Conservation (phyloP, 1,140 invertebrate genomes). For the Drosophila seguyi region DNA sequence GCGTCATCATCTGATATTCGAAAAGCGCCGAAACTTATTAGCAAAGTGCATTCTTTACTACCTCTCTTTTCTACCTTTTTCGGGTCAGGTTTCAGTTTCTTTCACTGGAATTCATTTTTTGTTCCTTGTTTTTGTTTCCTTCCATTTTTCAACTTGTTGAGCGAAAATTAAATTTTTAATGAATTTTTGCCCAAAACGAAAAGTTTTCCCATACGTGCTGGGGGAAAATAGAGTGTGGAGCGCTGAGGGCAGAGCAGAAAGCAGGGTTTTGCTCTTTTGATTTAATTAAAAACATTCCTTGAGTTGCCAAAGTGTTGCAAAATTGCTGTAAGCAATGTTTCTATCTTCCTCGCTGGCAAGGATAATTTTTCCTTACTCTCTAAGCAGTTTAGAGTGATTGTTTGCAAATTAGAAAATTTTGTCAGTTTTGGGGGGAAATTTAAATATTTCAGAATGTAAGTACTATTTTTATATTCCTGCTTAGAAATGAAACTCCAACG, state of each 20-base stretch:
- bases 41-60: constrained; percentile 66
- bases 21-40: constrained; percentile 72
- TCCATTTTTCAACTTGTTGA: constrained; percentile 77
- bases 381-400: constrained; percentile 9
- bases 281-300: constrained; percentile 83
- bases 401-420: not conserved
- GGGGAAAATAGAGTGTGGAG: not conserved
- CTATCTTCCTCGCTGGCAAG: constrained; percentile 10
- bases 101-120: constrained; percentile 1
- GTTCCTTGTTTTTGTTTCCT: constrained; percentile 3
- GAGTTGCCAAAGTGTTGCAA: constrained; percentile 67
- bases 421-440: accelerated
- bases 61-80: constrained; percentile 37
- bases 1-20: constrained; percentile 54
- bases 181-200: constrained; percentile 59
- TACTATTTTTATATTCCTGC: too few species aligned
- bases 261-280: constrained; percentile 60
- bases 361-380: not conserved
- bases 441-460: not conserved
- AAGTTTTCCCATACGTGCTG: constrained; percentile 63
- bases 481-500: too few species aligned
- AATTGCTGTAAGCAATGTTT: constrained; percentile 60
- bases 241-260: not conserved
- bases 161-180: constrained; percentile 82
- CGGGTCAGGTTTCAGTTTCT: constrained; percentile 31